phyloP scores from a whole-genome alignment of 2,113 vertebrate species.

The Noctilio leporinus region DNA sequence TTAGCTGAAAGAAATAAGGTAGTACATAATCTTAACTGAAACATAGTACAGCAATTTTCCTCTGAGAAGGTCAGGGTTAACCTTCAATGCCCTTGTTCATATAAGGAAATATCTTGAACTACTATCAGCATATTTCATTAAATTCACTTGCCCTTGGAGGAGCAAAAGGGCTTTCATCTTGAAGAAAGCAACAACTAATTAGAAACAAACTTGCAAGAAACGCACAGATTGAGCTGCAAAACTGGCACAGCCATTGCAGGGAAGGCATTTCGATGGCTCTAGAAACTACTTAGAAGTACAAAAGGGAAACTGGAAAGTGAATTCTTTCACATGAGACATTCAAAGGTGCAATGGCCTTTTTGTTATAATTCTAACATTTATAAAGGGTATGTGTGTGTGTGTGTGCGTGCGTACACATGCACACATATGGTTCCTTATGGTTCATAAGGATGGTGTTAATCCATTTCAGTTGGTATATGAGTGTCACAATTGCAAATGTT shows the following conservation, averaged over 20 bases:
- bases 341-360: background rate
- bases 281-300: conserved; percentile 20
- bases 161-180: conserved; percentile 74
- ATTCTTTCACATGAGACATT: background rate
- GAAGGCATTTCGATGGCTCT: conserved; percentile 47
- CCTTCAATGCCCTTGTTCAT: conserved; percentile 20
- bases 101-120: conserved; percentile 48
- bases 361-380: background rate
- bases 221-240: conserved; percentile 41
- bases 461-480: background rate
- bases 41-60: conserved; percentile 42
- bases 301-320: background rate
- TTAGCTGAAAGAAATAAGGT: conserved; percentile 49
- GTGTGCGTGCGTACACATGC: accelerated
- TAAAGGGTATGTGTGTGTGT: background rate
- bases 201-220: conserved; percentile 68
- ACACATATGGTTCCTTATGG: background rate
- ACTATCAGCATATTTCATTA: conserved; percentile 70
- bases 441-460: background rate
- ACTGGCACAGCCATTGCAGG: conserved; percentile 34
- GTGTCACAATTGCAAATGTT: background rate
- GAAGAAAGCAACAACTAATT: conserved; percentile 77
- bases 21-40: conserved; percentile 46
- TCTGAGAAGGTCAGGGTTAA: conserved; percentile 54
- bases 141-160: conserved; percentile 74